Conservation (phyloP, 1,140 invertebrate genomes). For the Chironomus tepperi region DNA sequence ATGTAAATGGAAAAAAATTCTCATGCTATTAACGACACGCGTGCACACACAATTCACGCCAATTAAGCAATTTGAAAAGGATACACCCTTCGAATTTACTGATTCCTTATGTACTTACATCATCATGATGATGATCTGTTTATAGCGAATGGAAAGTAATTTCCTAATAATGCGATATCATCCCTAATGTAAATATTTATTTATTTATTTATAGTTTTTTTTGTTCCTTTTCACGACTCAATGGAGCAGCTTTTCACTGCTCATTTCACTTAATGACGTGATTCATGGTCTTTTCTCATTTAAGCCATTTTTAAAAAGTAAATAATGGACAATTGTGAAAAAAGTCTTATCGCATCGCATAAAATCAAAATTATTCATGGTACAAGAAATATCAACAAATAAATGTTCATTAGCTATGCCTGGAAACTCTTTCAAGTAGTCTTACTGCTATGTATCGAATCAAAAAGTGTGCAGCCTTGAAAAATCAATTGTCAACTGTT, state of each 20-base stretch:
- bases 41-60: conserved; percentile 21
- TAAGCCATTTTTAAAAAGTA: neutral
- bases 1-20: conserved; percentile 22
- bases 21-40: neutral
- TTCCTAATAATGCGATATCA: conserved; percentile 9
- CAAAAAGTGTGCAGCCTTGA: neutral
- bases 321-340: neutral
- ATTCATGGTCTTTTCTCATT: neutral
- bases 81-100: conserved; percentile 9
- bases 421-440: neutral
- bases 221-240: neutral
- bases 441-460: neutral
- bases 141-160: conserved; percentile 6
- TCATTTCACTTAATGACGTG: neutral
- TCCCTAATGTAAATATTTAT: conserved; percentile 25
- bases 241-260: neutral
- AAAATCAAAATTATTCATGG: neutral
- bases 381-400: too few species aligned
- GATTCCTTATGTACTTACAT: neutral
- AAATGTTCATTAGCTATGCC: conserved; percentile 3
- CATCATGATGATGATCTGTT: neutral
- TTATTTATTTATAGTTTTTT: conserved; percentile 15
- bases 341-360: neutral
- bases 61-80: conserved; percentile 24
- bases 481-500: neutral